Percentiles rank a stretch among this genome's conserved stretches.
Evolutionary conservation across 2,888 invertebrate species (phyloP).

Genomic region (Ennomos fuscantarius): DNA sequence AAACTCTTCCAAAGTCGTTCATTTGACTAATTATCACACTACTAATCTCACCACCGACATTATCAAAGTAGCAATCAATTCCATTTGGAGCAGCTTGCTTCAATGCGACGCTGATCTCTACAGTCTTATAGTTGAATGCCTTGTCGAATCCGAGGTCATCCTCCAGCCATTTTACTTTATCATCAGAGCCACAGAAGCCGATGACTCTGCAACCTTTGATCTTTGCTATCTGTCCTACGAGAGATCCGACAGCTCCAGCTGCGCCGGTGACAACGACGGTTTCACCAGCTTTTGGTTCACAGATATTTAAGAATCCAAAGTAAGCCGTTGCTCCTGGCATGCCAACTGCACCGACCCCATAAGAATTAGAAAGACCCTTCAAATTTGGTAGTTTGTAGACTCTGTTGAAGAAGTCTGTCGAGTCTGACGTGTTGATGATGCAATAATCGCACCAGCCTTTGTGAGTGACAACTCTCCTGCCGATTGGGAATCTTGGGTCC

Average conservation of each 20-base stretch:
- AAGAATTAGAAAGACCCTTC: conserved; percentile 79
- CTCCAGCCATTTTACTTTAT: conserved; percentile 88
- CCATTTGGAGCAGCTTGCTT: conserved; percentile 88
- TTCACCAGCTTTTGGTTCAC: conserved; percentile 89
- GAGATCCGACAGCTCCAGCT: conserved; percentile 90
- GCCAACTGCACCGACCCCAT: conserved; percentile 87
- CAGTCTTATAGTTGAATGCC: conserved; percentile 90
- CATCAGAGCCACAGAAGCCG: conserved; percentile 89
- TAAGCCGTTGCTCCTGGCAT: conserved; percentile 90
- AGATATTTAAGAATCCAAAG: conserved; percentile 89
- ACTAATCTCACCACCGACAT: conserved; percentile 89
- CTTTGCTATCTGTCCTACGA: conserved; percentile 91
- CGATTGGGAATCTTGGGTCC: conserved; percentile 82
- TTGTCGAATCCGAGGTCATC: conserved; percentile 88
- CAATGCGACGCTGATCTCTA: conserved; percentile 79
- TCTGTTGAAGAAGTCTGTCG: conserved; percentile 35
- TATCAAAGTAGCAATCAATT: conserved; percentile 91
- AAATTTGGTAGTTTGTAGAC: conserved; percentile 81
- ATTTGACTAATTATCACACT: conserved; percentile 85
- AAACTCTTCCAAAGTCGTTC: conserved; percentile 85
- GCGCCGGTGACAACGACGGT: conserved; percentile 89
- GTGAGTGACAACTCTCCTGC: conserved; percentile 83
- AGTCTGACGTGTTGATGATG: conserved; percentile 43
- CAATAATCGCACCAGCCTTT: conserved; percentile 88
- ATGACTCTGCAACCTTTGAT: conserved; percentile 87